These are phyloP conservation scores for Diarsia mendica DNA, from an alignment of 2,888 invertebrate species.

Conservation along the genomic window DNA sequence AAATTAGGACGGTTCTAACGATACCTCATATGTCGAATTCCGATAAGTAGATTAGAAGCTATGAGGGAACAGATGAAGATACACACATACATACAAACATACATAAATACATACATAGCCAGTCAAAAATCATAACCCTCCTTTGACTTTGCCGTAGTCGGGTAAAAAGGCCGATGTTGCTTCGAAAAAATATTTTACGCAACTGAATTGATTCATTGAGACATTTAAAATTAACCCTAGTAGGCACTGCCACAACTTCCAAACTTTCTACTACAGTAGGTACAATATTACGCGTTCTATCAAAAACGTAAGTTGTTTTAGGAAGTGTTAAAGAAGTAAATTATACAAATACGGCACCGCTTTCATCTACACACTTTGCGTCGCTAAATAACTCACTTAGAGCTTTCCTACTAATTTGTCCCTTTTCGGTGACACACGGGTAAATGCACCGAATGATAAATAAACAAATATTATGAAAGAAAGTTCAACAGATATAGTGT, in stretches of 20 bases:
- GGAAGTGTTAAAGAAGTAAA: conserved; percentile 2
- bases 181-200: too few species aligned
- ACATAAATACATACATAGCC: too few species aligned
- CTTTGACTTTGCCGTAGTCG: too few species aligned
- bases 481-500: conserved; percentile 19
- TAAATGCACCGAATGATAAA: conserved; percentile 17
- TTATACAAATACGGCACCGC: conserved; percentile 19
- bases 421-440: conserved; percentile 19
- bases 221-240: background rate
- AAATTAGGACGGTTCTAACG: too few species aligned
- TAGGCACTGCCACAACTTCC: background rate
- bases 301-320: background rate
- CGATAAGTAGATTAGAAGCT: too few species aligned
- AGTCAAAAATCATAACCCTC: too few species aligned
- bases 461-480: conserved; percentile 42
- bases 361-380: conserved; percentile 26
- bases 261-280: background rate
- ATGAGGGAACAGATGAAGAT: too few species aligned
- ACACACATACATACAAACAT: too few species aligned
- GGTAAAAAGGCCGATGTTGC: too few species aligned
- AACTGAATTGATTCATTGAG: background rate
- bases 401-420: conserved; percentile 23
- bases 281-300: too few species aligned
- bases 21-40: too few species aligned
- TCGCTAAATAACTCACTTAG: conserved; percentile 49